Evolutionary conservation across 2,797 vertebrate genomes (phyloP).

Genomic region (Aulostomus chinensis): DNA sequence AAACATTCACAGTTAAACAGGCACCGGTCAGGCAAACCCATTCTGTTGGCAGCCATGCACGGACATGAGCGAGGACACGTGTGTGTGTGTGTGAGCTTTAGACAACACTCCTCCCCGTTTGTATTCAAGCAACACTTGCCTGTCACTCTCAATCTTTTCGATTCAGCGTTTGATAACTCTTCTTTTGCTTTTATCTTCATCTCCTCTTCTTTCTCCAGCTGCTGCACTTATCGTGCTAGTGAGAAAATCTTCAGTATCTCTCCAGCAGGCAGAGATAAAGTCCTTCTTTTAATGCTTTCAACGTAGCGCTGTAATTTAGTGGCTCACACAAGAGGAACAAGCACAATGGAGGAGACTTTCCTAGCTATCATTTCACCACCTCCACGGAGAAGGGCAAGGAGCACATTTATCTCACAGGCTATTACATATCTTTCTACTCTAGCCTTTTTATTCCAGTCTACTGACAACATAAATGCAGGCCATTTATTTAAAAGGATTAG

Average conservation of each 20-base stretch:
- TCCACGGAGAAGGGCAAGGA: conserved; percentile 44
- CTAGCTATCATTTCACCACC: conserved; percentile 44
- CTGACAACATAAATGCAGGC: conserved; percentile 69
- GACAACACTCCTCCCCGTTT: conserved; percentile 12
- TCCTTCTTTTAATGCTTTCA: conserved; percentile 33
- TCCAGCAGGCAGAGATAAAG: conserved; percentile 31
- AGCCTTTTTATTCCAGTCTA: conserved; percentile 46
- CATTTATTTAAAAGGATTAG: conserved; percentile 77
- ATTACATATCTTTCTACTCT: conserved; percentile 42
- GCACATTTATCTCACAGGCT: conserved; percentile 51
- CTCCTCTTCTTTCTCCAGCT: conserved; percentile 13
- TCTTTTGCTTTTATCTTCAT: conserved; percentile 20
- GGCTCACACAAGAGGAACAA: conserved; percentile 32
- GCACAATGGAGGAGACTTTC: conserved; percentile 29
- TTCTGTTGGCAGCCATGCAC: conserved; percentile 52
- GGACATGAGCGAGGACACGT: conserved; percentile 46
- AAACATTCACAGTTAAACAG: conserved; percentile 74
- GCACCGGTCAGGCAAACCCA: conserved; percentile 62
- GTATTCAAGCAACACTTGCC: conserved; percentile 17
- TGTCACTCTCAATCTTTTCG: conserved; percentile 27
- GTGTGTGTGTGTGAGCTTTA: conserved; percentile 14
- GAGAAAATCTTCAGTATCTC: conserved; percentile 30
- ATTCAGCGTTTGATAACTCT: conserved; percentile 43
- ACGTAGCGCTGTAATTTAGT: conserved; percentile 38
- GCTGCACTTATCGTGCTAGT: conserved; percentile 33